Base-by-base conservation (phyloP, 2,113 vertebrate genomes). In the Pionites leucogaster region DNA sequence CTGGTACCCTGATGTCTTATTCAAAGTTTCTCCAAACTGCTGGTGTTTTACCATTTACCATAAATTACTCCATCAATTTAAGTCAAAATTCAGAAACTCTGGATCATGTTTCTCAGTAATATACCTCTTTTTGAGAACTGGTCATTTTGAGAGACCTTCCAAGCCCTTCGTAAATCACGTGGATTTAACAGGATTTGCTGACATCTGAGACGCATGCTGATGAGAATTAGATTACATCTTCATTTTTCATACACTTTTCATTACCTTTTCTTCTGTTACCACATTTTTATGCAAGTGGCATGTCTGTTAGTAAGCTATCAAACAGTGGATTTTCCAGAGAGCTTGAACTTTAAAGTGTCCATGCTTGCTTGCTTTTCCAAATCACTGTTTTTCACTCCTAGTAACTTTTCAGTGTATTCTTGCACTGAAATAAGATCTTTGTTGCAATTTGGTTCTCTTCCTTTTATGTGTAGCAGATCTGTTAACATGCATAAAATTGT, bases 131-230 rank as follows among this genome's bases (percentile, higher is more conserved):
- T 63, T 71, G 71, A 76, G 57, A 82, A 49, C 27, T 63, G 50
- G 50, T 90, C 17, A 7, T 82, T 90, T 88, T 79, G 70, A 85
- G 79, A 87, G 46, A 24, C 70, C 90, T 93, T 90, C 41, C 27
- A 74, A 87, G 60, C 57, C 70, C 79, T 90, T 47, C 65, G 41
- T 93, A 90, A 88, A 90, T 82, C 69, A 46, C 19, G 24, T 64
- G 69, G 49, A 17, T 84, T 93, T 95, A 90, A 70, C 41, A 85
- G 86, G 78, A 85, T 90, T 95, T 90, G 47, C 60, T 93, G 89
- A 78, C 49, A 74, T 70, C 65, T 42, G 92, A 93, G 86, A 62
- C 46, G 37, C 20, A 2, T 82, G 49, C 82, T 84, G 82, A 29
- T 57, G 78, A 35, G 69, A 78, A 87, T 90, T 88, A 85, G 69